phyloP scores from a whole-genome alignment of 1,140 invertebrate species.

The Drosophila fuyamai region DNA sequence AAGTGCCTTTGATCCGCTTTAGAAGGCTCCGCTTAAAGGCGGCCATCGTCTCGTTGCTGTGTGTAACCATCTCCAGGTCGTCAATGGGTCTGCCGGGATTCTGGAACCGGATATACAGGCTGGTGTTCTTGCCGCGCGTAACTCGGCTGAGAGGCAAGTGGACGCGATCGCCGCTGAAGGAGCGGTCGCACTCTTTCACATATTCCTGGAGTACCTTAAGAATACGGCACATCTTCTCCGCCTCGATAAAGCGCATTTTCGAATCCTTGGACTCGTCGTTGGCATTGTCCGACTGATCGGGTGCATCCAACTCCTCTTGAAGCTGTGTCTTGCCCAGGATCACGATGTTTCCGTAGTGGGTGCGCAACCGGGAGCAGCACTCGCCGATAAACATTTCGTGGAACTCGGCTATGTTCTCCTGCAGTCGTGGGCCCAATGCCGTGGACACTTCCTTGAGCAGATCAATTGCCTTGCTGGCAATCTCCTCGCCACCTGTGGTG shows the following conservation, averaged over 20 bases:
- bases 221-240: constrained; percentile 96
- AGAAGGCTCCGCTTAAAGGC: constrained; percentile 88
- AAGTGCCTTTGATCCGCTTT: constrained; percentile 89
- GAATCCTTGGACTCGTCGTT: constrained; percentile 77
- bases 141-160: constrained; percentile 89
- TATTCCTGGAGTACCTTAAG: constrained; percentile 98
- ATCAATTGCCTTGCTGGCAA: constrained; percentile 95
- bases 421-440: constrained; percentile 94
- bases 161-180: constrained; percentile 95
- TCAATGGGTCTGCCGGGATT: constrained; percentile 95
- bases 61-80: constrained; percentile 96
- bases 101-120: constrained; percentile 94
- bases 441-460: constrained; percentile 97
- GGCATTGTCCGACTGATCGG: constrained; percentile 72
- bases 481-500: constrained; percentile 94
- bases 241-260: constrained; percentile 87
- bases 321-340: constrained; percentile 78
- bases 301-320: constrained; percentile 60
- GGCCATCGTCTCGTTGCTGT: constrained; percentile 94
- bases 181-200: constrained; percentile 97
- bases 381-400: constrained; percentile 96
- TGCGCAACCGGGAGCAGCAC: constrained; percentile 94
- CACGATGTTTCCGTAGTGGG: constrained; percentile 90
- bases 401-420: constrained; percentile 89
- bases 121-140: constrained; percentile 95